Percentiles rank a stretch among this genome's conserved stretches.
Conservation (phyloP, 1,140 invertebrate genomes). For the Panulirus ornatus region DNA sequence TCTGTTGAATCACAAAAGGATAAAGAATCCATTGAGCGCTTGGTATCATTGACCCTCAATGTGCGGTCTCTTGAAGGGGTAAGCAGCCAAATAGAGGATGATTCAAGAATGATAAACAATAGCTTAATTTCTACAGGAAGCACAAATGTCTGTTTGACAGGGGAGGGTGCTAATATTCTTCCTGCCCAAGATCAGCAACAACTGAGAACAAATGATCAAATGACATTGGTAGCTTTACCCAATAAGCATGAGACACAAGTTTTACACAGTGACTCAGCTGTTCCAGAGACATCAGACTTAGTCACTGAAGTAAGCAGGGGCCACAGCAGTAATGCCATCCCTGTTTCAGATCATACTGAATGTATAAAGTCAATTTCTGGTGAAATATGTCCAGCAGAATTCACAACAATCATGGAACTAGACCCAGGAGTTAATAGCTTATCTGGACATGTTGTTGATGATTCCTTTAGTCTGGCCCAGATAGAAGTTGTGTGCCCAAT, state of each 20-base stretch:
- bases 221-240: neutral
- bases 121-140: neutral
- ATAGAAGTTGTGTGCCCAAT: constrained; percentile 31
- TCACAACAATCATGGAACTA: constrained; percentile 33
- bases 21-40: neutral
- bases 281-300: neutral
- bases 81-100: neutral
- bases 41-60: neutral
- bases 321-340: neutral
- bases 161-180: neutral
- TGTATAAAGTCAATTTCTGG: neutral
- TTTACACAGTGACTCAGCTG: neutral
- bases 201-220: neutral
- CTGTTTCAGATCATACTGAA: neutral
- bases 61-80: neutral
- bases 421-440: neutral
- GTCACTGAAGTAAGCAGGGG: neutral
- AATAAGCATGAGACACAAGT: neutral
- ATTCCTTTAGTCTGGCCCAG: constrained; percentile 36
- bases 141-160: neutral
- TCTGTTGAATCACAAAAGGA: neutral
- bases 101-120: neutral
- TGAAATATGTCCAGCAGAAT: neutral
- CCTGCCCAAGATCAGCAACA: no score
- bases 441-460: constrained; percentile 46